Percentiles rank a stretch among this genome's conserved stretches.
Conservation (phyloP, 1,140 invertebrate species). For the Rhyacophila brunnea region DNA sequence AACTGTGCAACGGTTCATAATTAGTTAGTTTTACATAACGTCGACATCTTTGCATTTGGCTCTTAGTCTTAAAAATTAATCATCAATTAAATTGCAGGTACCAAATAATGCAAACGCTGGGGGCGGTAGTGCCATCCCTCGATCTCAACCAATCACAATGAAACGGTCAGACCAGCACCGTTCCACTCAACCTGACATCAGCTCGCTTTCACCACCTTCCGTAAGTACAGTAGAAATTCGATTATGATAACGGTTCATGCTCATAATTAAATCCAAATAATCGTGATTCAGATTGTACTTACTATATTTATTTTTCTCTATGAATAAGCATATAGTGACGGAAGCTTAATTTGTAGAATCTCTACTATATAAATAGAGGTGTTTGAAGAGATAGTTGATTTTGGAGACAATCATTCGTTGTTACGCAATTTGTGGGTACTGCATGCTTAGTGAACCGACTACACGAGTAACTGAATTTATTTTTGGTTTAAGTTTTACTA, state of each 20-base stretch:
- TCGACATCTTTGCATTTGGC: too few relatives aligned
- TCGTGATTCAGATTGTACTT: neutral
- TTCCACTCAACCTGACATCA: conserved; percentile 70
- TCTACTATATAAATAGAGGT: too few relatives aligned
- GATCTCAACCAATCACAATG: conserved; percentile 82
- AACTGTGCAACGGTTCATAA: too few relatives aligned
- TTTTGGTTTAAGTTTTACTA: too few relatives aligned
- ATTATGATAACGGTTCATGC: neutral
- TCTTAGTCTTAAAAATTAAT: too few relatives aligned
- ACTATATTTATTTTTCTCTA: neutral
- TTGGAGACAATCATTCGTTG: too few relatives aligned
- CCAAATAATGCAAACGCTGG: conserved; percentile 39
- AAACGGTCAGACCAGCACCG: conserved; percentile 65
- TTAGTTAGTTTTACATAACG: too few relatives aligned
- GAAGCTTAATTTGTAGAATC: too few relatives aligned
- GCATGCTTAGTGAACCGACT: too few relatives aligned
- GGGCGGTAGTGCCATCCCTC: conserved; percentile 60
- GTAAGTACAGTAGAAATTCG: conserved; percentile 53
- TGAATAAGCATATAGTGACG: neutral
- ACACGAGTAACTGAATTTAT: too few relatives aligned
- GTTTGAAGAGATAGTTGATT: too few relatives aligned
- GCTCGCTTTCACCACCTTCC: conserved; percentile 85
- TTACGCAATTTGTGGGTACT: too few relatives aligned
- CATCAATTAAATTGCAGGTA: conserved; percentile 39
- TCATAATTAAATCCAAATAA: neutral